Base-by-base conservation (phyloP, 2,113 vertebrate species). In the Gobio gobio region DNA sequence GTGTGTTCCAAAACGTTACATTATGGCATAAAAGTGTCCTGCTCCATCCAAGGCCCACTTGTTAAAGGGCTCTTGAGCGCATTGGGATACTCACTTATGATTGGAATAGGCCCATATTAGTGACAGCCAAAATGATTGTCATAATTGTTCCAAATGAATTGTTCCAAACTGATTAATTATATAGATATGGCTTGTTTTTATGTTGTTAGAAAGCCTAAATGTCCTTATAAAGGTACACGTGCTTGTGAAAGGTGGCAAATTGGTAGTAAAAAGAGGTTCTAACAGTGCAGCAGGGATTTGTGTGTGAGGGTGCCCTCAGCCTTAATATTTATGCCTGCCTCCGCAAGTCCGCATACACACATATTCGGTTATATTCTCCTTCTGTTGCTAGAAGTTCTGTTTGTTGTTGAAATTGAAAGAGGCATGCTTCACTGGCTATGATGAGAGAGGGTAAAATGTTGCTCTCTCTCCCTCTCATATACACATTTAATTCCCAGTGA, bases 401-500 rank as follows among this genome's bases (percentile, higher is more conserved):
- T 77, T 77, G 54, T 54, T 76, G 73, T 58, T 54, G 6, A 56
- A 10, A 56, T 56, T 77, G 18, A 29, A 76, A 56, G 26, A 54
- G n/a, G 45, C 74, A 76, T 33, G 45, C 33, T 43, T 79, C 33
- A 22, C 74, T 12, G 13, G 13, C 72, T 59, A 61, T 81, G 68
- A 88, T 88, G 82, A 88, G 85, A 88, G 40, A 85, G 86, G 91
- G 90, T 56, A 20, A 56, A 56, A 56, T 56, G 18, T 56, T 56
- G 49, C 90, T 91, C 86, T 91, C 87, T 89, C 88, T 91, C 90
- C 89, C 88, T 85, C 89, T 84, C 88, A 91, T 14, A 43, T 22
- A 59, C 89, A 86, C 87, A 88, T 89, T 91, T 87, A 93, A 89
- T 92, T 91, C 86, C 92, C 87, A 91, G 90, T 95, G 92, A 94